These are phyloP conservation scores for Vanessa cardui DNA, from an alignment of 2,888 invertebrate genomes.

Conservation along the genomic window DNA sequence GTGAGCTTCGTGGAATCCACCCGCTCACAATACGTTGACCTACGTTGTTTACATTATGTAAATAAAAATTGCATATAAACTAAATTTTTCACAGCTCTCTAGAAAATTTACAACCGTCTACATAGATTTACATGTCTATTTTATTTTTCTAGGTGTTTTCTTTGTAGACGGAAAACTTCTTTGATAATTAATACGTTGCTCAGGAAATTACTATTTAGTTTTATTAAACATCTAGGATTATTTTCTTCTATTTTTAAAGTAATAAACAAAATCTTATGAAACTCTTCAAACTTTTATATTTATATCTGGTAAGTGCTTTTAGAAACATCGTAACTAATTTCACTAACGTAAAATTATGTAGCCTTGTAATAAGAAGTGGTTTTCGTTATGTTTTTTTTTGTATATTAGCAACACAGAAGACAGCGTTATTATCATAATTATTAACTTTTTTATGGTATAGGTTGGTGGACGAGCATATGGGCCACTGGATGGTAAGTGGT, in stretches of 20 bases:
- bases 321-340: slow-evolving; percentile 3
- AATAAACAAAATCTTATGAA: too few species aligned
- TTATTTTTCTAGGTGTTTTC: background rate
- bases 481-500: too few species aligned
- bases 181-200: background rate
- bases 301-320: background rate
- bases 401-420: too few species aligned
- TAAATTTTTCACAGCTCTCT: slow-evolving; percentile 1
- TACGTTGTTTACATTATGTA: slow-evolving; percentile 59
- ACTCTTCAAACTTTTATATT: background rate
- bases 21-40: slow-evolving; percentile 65
- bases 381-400: too few species aligned
- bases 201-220: too few species aligned
- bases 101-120: background rate
- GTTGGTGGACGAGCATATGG: too few species aligned
- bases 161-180: background rate
- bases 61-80: slow-evolving; percentile 19
- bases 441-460: too few species aligned
- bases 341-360: background rate
- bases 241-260: too few species aligned
- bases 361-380: too few species aligned
- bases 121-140: background rate
- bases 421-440: too few species aligned
- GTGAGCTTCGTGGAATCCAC: slow-evolving; percentile 57
- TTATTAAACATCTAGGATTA: too few species aligned